Percentiles rank a stretch among this genome's conserved stretches.
These are phyloP conservation scores for Taenaris catops DNA, from an alignment of 2,888 invertebrate species.

Conservation along the genomic window DNA sequence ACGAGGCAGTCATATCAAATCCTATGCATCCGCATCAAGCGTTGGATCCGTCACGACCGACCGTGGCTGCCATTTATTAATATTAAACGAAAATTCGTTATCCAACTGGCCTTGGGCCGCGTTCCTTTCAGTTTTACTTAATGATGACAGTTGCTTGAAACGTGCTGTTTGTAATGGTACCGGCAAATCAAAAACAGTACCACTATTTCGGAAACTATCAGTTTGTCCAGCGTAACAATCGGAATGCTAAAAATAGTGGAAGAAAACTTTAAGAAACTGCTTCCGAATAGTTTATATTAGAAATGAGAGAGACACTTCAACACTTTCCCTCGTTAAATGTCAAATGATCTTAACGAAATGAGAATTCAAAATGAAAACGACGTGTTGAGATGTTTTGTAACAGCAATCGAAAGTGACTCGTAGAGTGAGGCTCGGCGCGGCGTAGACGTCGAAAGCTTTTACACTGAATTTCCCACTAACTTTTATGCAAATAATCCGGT, in stretches of 20 bases:
- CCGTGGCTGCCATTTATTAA: conserved; percentile 69
- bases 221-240: too few relatives aligned
- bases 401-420: conserved; percentile 66
- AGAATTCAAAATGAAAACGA: conserved; percentile 54
- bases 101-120: conserved; percentile 69
- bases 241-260: too few relatives aligned
- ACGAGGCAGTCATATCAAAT: conserved; percentile 38
- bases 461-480: too few relatives aligned
- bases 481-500: too few relatives aligned
- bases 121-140: conserved; percentile 75
- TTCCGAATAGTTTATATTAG: conserved; percentile 13
- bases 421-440: conserved; percentile 46
- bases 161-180: conserved; percentile 60
- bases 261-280: too few relatives aligned
- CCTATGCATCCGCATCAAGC: conserved; percentile 55
- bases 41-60: conserved; percentile 63
- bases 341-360: conserved; percentile 24
- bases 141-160: conserved; percentile 72
- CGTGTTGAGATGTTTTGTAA: conserved; percentile 67
- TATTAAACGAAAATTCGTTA: conserved; percentile 78
- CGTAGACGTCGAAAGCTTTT: conserved; percentile 71
- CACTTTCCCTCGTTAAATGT: conserved; percentile 24
- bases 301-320: conserved; percentile 12
- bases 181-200: conserved; percentile 49
- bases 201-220: too few relatives aligned